Evolutionary conservation across 2,797 vertebrate genomes (phyloP), one percentile per base, ranked within the genome.

Genomic region (Stomatorhinus walkeri): DNA sequence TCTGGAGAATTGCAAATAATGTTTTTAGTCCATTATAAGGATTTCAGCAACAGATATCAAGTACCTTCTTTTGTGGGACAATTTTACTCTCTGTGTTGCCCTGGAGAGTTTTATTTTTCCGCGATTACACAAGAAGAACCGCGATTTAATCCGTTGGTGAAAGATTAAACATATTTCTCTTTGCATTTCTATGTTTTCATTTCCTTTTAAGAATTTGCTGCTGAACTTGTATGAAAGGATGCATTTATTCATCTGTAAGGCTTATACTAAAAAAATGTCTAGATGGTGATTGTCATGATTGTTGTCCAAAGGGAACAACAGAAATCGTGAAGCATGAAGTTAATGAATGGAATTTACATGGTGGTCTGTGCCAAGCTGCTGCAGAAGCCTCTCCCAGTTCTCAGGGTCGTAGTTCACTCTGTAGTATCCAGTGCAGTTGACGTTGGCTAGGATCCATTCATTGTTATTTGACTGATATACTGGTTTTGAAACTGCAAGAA

Each of bases 361-460:
- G 85, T 81, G 91, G 83, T 95, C 2, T 0, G 0, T 92, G 87
- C 95, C 90, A 89, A 96, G 92, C 90, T 96, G 94, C n/a, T 2
- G 68, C 52, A 94, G 79, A 76, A 97, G 95, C 0, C 85, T 91
- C 0, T 92, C 52, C 96, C 96, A 97, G 93, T 96, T 96, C 32
- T 92, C 91, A 0, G 32, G 90, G 90, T 97, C 89, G 89, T 97
- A 97, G 89, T 97, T 96, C 64, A 97, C 96, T 89, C 95, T 93
- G 91, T 93, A 97, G 92, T 93, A 96, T 89, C 96, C 96, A 10
- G 19, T 61, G 12, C 90, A 91, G 91, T 96, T 90, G 87, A 95
- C 1, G 22, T 96, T 96, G 59, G 92, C 95, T 68, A 97, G 91
- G 79, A 96, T 88, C 96, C 96, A 96, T 28, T 93, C 90, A 36